Evolutionary conservation across 2,113 vertebrate species (phyloP).

Genomic region (Varanus salvator): DNA sequence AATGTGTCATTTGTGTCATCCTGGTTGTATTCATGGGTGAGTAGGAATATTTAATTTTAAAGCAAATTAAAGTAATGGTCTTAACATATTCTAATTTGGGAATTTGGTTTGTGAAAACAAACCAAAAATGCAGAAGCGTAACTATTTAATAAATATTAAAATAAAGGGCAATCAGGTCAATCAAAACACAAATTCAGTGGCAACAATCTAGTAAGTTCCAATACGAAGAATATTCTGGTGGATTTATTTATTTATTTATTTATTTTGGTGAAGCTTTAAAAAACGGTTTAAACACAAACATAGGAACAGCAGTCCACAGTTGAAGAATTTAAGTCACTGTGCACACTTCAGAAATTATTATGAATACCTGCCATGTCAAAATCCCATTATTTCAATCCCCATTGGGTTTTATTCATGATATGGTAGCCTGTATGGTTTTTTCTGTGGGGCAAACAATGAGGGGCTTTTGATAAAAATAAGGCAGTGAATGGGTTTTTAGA

Average conservation of each 20-base stretch:
- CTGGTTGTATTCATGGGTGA: slow-evolving; percentile 90
- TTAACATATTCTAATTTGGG: neutral
- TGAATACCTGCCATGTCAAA: neutral
- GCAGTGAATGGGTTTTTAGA: neutral
- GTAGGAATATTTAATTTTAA: slow-evolving; percentile 42
- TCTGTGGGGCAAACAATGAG: neutral
- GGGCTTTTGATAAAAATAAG: neutral
- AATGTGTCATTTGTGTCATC: slow-evolving; percentile 86
- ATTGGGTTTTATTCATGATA: neutral
- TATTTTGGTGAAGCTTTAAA: no score
- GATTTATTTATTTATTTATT: no score
- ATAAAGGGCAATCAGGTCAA: neutral
- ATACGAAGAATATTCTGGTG: slow-evolving; percentile 4
- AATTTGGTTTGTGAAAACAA: neutral
- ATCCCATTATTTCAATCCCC: neutral
- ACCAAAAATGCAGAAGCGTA: neutral
- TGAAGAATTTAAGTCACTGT: neutral
- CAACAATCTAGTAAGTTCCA: neutral
- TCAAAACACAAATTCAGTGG: neutral
- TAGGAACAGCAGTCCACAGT: neutral
- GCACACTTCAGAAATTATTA: neutral
- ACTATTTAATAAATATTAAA: neutral
- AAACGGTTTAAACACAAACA: neutral
- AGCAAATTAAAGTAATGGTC: neutral
- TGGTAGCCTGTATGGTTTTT: neutral